These are phyloP conservation scores for Kryphioiulus occultus DNA, from an alignment of 2,888 invertebrate genomes.

Conservation along the genomic window DNA sequence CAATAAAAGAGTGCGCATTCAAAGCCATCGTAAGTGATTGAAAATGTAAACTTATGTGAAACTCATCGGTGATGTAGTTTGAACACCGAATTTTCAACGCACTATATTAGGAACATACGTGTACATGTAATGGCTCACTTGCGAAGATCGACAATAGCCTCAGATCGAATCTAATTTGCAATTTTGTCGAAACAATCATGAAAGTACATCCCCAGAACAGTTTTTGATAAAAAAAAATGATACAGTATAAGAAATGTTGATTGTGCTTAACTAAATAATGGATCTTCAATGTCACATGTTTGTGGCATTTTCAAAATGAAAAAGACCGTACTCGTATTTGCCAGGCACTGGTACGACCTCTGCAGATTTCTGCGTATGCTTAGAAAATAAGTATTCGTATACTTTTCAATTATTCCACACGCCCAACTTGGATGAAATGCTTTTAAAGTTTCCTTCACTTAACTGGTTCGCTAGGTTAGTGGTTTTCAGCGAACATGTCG, in stretches of 20 bases:
- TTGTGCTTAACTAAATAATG: too few relatives aligned
- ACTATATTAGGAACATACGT: not conserved
- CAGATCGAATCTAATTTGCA: not conserved
- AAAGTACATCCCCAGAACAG: too few relatives aligned
- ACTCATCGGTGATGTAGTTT: not conserved
- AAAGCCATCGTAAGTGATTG: not conserved
- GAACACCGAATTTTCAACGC: not conserved
- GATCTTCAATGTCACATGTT: too few relatives aligned
- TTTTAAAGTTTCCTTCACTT: not conserved
- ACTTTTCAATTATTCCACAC: not conserved
- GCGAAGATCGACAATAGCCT: not conserved
- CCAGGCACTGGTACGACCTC: not conserved
- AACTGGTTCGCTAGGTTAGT: conserved; percentile 31
- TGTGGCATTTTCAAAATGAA: too few relatives aligned
- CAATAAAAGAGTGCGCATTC: not conserved
- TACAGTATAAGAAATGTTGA: too few relatives aligned
- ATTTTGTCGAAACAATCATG: not conserved
- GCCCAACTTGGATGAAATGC: not conserved
- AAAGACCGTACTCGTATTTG: not conserved
- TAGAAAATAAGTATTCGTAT: not conserved
- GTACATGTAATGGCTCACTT: not conserved
- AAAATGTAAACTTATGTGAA: not conserved
- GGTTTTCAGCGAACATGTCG: not conserved
- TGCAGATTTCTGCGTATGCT: not conserved
- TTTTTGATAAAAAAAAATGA: too few relatives aligned